phyloP scores from a whole-genome alignment of 30 jellyfish, hydroid and myxozoan species.

The Aurelia sp. region DNA sequence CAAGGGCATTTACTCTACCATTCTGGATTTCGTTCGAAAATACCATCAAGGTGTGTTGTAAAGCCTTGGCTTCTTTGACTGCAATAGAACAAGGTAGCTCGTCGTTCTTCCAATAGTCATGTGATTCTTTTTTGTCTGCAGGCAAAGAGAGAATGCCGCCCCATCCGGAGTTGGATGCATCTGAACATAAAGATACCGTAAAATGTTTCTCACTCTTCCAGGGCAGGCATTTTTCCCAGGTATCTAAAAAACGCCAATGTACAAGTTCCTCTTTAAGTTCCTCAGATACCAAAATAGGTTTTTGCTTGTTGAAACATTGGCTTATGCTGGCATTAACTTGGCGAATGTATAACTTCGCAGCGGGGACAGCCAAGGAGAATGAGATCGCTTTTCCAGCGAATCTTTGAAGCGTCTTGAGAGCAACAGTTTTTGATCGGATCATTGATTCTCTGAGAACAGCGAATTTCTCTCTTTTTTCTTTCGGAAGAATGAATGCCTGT shows the following conservation, averaged over 20 bases:
- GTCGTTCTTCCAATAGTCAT: neutral
- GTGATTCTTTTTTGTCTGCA: no score
- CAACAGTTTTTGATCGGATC: neutral
- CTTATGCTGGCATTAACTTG: conserved; percentile 10
- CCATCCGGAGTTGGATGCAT: no score
- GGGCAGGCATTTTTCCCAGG: no score
- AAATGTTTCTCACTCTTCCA: no score
- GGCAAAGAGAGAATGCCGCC: no score
- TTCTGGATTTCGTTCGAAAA: conserved; percentile 8
- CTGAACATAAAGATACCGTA: no score
- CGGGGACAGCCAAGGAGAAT: conserved; percentile 22
- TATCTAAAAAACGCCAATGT: no score
- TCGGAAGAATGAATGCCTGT: no score
- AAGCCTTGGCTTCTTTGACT: conserved; percentile 12
- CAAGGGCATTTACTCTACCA: conserved; percentile 1
- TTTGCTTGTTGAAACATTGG: neutral
- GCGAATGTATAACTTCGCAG: neutral
- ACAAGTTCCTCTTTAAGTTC: no score
- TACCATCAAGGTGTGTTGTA: neutral
- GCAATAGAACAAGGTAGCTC: conserved; percentile 11
- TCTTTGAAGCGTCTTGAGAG: neutral
- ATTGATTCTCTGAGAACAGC: no score
- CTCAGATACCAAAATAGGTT: no score
- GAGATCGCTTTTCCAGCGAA: conserved; percentile 8
- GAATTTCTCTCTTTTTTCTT: no score